Evolutionary conservation across 2,888 invertebrate genomes (phyloP), one percentile per base, ranked within the genome.

Genomic region (Syrista parreyssii): DNA sequence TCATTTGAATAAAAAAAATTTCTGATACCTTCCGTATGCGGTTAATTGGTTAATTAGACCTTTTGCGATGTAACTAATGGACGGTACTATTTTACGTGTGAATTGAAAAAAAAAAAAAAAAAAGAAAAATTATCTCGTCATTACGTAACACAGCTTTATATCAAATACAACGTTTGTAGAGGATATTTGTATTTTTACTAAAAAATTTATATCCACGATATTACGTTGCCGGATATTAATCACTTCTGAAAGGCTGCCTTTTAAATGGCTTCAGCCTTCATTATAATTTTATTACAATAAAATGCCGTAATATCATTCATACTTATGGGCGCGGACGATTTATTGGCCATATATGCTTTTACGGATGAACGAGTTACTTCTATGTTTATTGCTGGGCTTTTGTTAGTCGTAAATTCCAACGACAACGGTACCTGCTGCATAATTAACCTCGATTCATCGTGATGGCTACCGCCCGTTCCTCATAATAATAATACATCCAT

Each of bases 321-420:
- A 71, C 15, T 11, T 31, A 71, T 33, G 32, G 71, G 32, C 32
- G 71, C 71, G 12, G 6, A 71, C 71, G 32, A 71, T 71, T 71
- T 71, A 71, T 71, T 33, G 71, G 32, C 33, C 71, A 33, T 71
- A 71, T 71, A 71, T 33, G 71, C 71, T 31, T 71, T 71, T 71
- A 71, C 71, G 71, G 71, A 32, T 33, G 71, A 33, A 32, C 71
- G 71, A 15, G 71, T 75, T 75, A 75, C 74, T 76, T 76, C 76
- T 76, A 77, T 77, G 79, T 76, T 77, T 79, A 82, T 80, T 79
- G 79, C 79, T 82, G 79, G 75, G 81, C 78, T 83, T 55, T 81
- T 82, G 81, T 82, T 81, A 81, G 82, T 75, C 76, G 68, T 69
- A 79, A 80, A 69, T 77, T 74, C 40, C 76, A 68, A 75, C 79